Conservation (phyloP, 2,797 vertebrate species). For the Alosa sapidissima region DNA sequence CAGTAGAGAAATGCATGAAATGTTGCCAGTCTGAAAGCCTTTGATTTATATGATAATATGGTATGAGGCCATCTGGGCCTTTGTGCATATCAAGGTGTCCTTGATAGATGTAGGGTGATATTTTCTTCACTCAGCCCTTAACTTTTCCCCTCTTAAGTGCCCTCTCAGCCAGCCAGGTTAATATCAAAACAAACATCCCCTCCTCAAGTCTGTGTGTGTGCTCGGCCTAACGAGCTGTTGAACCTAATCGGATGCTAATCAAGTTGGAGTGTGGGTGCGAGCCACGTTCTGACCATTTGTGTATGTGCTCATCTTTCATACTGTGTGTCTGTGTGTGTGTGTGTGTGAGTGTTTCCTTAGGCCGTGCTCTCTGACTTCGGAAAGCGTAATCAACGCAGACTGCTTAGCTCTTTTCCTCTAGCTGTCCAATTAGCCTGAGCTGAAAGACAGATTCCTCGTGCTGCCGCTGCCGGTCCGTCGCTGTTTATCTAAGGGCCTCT, state of each 20-base stretch:
- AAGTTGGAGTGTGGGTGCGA: conserved; percentile 34
- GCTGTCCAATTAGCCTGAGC: conserved; percentile 44
- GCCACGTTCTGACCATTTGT: conserved; percentile 38
- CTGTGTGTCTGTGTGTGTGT: not conserved
- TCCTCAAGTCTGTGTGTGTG: conserved; percentile 1
- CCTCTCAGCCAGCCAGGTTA: not conserved
- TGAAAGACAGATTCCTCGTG: conserved; percentile 49
- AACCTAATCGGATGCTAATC: conserved; percentile 52
- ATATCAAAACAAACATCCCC: conserved; percentile 16
- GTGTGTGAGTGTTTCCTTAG: not conserved
- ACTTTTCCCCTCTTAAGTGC: not conserved
- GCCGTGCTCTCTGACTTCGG: not conserved
- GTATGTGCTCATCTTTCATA: not conserved
- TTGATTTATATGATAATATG: not conserved
- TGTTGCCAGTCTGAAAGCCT: not conserved
- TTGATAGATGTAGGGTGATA: not conserved
- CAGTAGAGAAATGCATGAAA: not conserved
- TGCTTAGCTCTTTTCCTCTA: conserved; percentile 27
- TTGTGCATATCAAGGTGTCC: not conserved
- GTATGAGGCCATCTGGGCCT: not conserved
- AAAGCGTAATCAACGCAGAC: not conserved
- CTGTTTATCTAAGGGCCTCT: conserved; percentile 49
- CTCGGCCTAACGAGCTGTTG: conserved; percentile 49
- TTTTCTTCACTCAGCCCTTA: conserved; percentile 2
- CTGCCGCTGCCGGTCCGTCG: not conserved